Conservation (phyloP, 2,797 vertebrate species). For the Sebastes alutus region DNA sequence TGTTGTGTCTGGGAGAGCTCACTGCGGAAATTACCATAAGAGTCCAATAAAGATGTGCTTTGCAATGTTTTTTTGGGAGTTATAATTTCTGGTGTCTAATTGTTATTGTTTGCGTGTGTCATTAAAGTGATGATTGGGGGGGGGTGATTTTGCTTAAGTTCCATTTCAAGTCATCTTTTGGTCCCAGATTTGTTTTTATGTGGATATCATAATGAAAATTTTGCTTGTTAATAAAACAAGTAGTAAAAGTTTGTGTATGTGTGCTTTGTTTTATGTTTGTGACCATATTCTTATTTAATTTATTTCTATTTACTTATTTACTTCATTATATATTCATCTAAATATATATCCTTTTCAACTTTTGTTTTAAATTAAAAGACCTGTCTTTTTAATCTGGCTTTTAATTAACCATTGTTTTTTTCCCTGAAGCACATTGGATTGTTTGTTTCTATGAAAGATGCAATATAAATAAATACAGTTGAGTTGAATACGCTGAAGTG, state of each 20-base stretch:
- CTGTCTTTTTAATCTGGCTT: no score
- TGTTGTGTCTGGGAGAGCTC: constrained; percentile 23
- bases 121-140: constrained; percentile 2
- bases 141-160: not conserved
- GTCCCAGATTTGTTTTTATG: not conserved
- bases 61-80: not conserved
- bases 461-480: no score
- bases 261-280: not conserved
- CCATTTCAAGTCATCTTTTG: not conserved
- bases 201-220: not conserved
- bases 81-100: constrained; percentile 18
- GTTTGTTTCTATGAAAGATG: no score
- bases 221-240: not conserved
- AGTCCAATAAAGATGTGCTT: constrained; percentile 37
- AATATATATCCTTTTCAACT: no score
- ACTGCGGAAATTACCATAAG: constrained; percentile 17
- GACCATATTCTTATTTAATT: no score
- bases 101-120: not conserved
- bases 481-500: no score
- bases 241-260: not conserved
- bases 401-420: no score
- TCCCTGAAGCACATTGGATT: no score
- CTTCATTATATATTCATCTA: no score
- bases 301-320: no score
- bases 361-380: no score